A percentile compares a stretch with the other conserved stretches of the same genome.
These are phyloP conservation scores for Falco biarmicus DNA, from an alignment of 2,797 vertebrate genomes.

Conservation along the genomic window DNA sequence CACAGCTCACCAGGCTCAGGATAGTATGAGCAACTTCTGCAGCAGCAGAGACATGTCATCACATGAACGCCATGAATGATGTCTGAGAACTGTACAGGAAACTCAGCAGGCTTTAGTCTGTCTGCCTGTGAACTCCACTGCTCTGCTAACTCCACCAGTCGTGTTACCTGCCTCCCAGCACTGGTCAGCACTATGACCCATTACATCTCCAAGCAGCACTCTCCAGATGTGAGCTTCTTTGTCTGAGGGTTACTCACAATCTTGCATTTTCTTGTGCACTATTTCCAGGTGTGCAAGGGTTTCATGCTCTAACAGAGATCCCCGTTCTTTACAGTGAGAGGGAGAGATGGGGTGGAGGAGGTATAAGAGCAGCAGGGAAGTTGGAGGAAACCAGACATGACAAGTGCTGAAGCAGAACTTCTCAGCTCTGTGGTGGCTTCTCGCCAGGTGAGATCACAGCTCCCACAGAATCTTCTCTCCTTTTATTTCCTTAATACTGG, in stretches of 20 bases:
- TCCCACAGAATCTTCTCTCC: constrained; percentile 39
- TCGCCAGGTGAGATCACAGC: constrained; percentile 45
- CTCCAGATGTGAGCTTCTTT: background rate
- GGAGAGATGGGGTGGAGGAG: background rate
- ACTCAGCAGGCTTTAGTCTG: background rate
- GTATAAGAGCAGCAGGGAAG: background rate
- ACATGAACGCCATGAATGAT: background rate
- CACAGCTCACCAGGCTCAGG: background rate
- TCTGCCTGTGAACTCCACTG: background rate
- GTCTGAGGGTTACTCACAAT: background rate
- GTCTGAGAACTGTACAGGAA: background rate
- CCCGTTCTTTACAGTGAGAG: background rate
- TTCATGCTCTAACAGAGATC: background rate
- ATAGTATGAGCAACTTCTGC: background rate
- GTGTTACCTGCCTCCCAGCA: background rate
- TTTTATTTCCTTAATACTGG: constrained; percentile 41
- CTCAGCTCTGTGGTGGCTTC: constrained; percentile 25
- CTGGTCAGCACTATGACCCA: fast-evolving
- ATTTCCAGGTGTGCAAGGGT: background rate
- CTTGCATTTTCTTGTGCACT: background rate
- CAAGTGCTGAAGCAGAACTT: constrained; percentile 49
- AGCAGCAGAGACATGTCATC: background rate
- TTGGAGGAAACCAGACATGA: constrained; percentile 8
- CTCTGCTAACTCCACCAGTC: background rate
- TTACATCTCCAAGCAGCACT: background rate